Base-by-base conservation (phyloP, 2,888 invertebrate genomes). In the Bembecia ichneumoniformis region DNA sequence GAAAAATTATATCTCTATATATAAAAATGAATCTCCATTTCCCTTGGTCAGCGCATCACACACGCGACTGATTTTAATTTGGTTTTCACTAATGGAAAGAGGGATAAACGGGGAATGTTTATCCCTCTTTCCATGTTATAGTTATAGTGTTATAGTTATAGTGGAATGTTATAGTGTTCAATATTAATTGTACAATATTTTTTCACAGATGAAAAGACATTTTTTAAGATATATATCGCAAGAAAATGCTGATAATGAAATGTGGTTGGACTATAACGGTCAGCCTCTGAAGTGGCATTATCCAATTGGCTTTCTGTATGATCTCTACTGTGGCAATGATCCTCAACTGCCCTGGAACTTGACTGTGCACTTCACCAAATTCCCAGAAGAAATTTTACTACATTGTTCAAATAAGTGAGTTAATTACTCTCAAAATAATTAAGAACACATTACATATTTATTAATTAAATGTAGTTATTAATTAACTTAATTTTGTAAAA, bases 231-330 rank as follows among this genome's bases (percentile, higher is more conserved):
- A 91, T 68, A 91, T 97, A 64, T 92, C 93, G 34, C 92, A 91
- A 71, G 94, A 94, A 60, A 93, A 93, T 69, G 92, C 93, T 52
- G 94, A 95, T 58, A 92, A 91, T 61, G 96, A 97, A 78, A 94
- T 98, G 90, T 98, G 98, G 98, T 84, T 98, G 51, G 97, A 97
- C 68, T 96, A 91, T 68, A 95, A 96, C 82, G 96, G 96, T 1
- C 93, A 92, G 57, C 96, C 98, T 1, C 78, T 98, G 14, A 97
- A 96, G 78, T 96, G 97, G 93, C 94, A 94, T 62, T 91, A 92
- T 72, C 94, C 94, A 3, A 93, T 94, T 62, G 98, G 98, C 11
- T 94, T 99, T 20, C 86, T 99, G n/a, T 96, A 94, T 77, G 99
- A 99, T 84, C 82, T 97, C 53, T 83, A 83, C 47, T 89, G 90